A percentile compares a stretch with the other conserved stretches of the same genome.
These are phyloP conservation scores for Heliconius melpomene DNA, from an alignment of 1,140 invertebrate species.

Conservation along the genomic window DNA sequence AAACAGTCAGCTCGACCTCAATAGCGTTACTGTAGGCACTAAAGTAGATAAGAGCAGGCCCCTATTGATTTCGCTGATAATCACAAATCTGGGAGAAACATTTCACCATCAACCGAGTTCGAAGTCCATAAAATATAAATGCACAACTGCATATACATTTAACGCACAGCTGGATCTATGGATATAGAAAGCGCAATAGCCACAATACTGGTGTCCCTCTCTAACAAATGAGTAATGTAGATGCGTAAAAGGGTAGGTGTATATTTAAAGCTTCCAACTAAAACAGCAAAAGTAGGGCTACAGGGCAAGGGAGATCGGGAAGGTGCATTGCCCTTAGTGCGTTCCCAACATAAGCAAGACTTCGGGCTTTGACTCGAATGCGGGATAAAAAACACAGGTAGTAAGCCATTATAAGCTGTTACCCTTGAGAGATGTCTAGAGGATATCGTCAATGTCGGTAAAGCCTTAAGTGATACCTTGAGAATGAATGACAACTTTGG, in stretches of 20 bases:
- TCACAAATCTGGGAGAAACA: slow-evolving; percentile 59
- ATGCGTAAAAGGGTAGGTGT: slow-evolving; percentile 52
- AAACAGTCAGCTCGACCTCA: slow-evolving; percentile 49
- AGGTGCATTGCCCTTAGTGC: slow-evolving; percentile 75
- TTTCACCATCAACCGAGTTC: slow-evolving; percentile 74
- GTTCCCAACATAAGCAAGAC: slow-evolving; percentile 64
- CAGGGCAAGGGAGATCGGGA: slow-evolving; percentile 76
- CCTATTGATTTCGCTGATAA: slow-evolving; percentile 66
- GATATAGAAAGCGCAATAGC: slow-evolving; percentile 58
- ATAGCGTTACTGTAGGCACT: slow-evolving; percentile 46
- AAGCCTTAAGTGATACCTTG: slow-evolving; percentile 23
- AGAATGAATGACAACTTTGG: slow-evolving; percentile 13
- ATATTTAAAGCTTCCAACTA: slow-evolving; percentile 59
- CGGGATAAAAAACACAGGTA: slow-evolving; percentile 77
- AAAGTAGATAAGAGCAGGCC: slow-evolving; percentile 45
- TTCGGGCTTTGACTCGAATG: slow-evolving; percentile 69
- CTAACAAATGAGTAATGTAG: slow-evolving; percentile 48
- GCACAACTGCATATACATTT: slow-evolving; percentile 57
- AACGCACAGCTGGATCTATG: slow-evolving; percentile 67
- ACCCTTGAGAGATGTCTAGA: slow-evolving; percentile 74
- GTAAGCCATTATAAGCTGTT: slow-evolving; percentile 70
- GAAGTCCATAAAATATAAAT: slow-evolving; percentile 73
- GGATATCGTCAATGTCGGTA: slow-evolving; percentile 54
- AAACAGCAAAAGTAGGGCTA: slow-evolving; percentile 76
- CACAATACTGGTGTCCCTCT: slow-evolving; percentile 69